These are phyloP conservation scores for Eupithecia centaureata DNA, from an alignment of 2,888 invertebrate genomes.

Conservation along the genomic window DNA sequence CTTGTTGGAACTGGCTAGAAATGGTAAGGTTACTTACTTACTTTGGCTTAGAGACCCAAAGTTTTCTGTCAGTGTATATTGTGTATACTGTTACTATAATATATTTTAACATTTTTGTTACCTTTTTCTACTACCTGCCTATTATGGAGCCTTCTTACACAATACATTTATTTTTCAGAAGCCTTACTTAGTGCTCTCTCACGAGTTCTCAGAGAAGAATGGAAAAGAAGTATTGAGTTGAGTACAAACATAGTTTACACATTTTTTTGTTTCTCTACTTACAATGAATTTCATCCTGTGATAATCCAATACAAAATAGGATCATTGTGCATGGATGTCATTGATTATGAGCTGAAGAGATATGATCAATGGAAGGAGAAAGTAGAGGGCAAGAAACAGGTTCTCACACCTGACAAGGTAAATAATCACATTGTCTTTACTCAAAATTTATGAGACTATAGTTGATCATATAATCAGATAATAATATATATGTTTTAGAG, in stretches of 20 bases:
- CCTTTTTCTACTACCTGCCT: not conserved
- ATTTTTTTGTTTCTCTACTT: constrained; percentile 98
- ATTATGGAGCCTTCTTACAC: not conserved
- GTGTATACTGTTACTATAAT: too few species aligned
- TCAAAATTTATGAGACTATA: not conserved
- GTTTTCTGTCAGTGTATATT: too few species aligned
- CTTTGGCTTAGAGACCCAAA: too few species aligned
- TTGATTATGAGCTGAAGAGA: constrained; percentile 96
- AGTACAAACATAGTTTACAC: constrained; percentile 98
- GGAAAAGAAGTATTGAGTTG: constrained; percentile 97
- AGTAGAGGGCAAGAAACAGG: constrained; percentile 78
- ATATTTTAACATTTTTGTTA: not conserved
- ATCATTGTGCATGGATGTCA: constrained; percentile 97
- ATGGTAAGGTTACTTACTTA: too few species aligned
- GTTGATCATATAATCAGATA: not conserved
- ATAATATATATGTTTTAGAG: constrained; percentile 64
- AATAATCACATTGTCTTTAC: constrained; percentile 14
- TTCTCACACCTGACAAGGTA: constrained; percentile 77
- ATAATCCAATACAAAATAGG: constrained; percentile 99
- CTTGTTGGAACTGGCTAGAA: constrained; percentile 95
- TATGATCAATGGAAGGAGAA: constrained; percentile 95
- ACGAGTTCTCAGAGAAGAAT: constrained; percentile 97
- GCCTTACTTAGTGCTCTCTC: constrained; percentile 97
- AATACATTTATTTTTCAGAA: constrained; percentile 82
- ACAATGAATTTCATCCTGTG: constrained; percentile 96